Conservation (phyloP, 2,113 vertebrate species). For the Pluvianellus socialis region DNA sequence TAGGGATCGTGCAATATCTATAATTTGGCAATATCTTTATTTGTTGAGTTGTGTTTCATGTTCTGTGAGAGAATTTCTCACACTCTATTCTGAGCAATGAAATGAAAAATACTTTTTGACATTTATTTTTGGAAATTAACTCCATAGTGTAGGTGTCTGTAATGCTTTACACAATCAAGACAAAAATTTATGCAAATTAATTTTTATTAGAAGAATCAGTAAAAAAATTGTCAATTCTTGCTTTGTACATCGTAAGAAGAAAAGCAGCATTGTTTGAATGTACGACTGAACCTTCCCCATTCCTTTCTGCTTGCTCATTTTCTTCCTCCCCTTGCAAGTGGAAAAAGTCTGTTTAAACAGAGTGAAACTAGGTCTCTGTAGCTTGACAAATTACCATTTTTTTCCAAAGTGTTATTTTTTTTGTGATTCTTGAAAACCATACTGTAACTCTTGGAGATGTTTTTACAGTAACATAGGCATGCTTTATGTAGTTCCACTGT, state of each 20-base stretch:
- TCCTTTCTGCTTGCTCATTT: constrained; percentile 71
- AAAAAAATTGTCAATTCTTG: constrained; percentile 28
- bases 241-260: constrained; percentile 68
- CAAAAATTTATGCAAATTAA: constrained; percentile 4
- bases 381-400: constrained; percentile 62
- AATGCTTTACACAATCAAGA: neutral
- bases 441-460: constrained; percentile 43
- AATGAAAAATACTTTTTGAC: neutral
- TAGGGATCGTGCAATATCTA: neutral
- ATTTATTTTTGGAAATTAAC: neutral
- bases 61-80: neutral
- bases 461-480: constrained; percentile 48
- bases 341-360: constrained; percentile 68
- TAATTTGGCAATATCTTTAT: neutral
- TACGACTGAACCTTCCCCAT: constrained; percentile 71
- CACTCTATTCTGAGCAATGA: neutral
- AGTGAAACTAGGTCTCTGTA: constrained; percentile 61
- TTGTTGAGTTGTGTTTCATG: neutral
- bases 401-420: constrained; percentile 51
- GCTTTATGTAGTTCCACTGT: constrained; percentile 31
- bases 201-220: constrained; percentile 16
- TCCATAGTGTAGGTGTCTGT: neutral
- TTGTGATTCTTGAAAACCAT: constrained; percentile 62
- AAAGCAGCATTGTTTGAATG: constrained; percentile 72
- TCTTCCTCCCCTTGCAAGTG: constrained; percentile 49